These are phyloP conservation scores for Rynchops niger DNA, from an alignment of 2,113 vertebrate species.

Conservation along the genomic window DNA sequence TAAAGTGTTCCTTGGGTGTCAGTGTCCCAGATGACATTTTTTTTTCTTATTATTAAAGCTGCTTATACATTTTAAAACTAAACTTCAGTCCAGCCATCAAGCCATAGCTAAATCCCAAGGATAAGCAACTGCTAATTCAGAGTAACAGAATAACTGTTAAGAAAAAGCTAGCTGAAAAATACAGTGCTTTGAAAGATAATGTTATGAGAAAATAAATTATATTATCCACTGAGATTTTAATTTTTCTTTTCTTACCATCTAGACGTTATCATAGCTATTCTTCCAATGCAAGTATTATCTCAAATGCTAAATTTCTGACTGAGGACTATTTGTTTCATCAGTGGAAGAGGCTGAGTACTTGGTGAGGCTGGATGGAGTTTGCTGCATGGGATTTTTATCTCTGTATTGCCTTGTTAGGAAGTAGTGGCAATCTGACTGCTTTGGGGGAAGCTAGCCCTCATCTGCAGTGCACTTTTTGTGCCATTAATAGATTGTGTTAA, in stretches of 20 bases:
- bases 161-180: neutral
- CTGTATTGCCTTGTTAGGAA: neutral
- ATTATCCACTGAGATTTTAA: neutral
- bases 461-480: neutral
- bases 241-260: neutral
- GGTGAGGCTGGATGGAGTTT: neutral
- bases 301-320: neutral
- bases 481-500: constrained; percentile 11
- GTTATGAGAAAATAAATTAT: neutral
- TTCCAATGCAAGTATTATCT: neutral
- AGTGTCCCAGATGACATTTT: neutral
- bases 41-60: neutral
- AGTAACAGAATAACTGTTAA: neutral
- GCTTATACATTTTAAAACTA: neutral
- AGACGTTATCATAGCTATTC: neutral
- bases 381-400: neutral
- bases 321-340: neutral
- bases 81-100: neutral
- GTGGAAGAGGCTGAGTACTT: neutral
- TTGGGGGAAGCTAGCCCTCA: neutral
- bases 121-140: neutral
- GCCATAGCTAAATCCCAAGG: neutral
- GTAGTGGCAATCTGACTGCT: neutral
- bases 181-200: neutral
- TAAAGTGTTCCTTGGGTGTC: neutral